Evolutionary conservation across 2,113 vertebrate species (phyloP).

Genomic region (Polypterus bichir): DNA sequence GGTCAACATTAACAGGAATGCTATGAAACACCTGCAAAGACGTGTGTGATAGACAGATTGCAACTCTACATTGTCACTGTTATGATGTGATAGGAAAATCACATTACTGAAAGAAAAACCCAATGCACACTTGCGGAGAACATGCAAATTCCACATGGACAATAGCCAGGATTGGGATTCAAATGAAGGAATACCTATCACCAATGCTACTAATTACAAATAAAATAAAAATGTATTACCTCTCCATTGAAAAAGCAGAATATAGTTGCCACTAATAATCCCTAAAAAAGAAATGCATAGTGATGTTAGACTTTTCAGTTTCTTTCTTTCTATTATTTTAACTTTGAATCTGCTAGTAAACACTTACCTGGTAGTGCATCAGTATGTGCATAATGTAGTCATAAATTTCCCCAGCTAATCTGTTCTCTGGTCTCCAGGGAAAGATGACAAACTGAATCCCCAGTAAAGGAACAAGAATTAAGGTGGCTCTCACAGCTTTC

Average conservation of each 20-base stretch:
- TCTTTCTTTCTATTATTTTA: too few relatives aligned
- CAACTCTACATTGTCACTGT: too few relatives aligned
- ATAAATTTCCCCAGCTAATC: constrained; percentile 78
- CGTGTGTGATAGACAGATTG: too few relatives aligned
- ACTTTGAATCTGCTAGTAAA: neutral
- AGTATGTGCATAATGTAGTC: constrained; percentile 94
- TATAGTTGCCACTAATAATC: constrained; percentile 86
- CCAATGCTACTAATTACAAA: too few relatives aligned
- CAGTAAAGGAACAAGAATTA: constrained; percentile 87
- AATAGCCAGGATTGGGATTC: too few relatives aligned
- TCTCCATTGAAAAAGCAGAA: constrained; percentile 97
- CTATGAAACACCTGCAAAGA: too few relatives aligned
- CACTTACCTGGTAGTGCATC: constrained; percentile 87
- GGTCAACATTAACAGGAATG: too few relatives aligned
- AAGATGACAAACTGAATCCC: constrained; percentile 93
- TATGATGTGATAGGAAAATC: too few relatives aligned
- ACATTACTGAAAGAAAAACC: too few relatives aligned
- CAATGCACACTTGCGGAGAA: too few relatives aligned
- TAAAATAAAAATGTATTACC: constrained; percentile 47
- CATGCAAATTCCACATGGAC: too few relatives aligned
- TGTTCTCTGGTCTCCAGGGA: constrained; percentile 88
- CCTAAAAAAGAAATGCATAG: constrained; percentile 45
- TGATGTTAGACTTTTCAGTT: constrained; percentile 7
- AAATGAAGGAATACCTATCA: too few relatives aligned
- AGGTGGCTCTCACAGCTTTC: constrained; percentile 90